Evolutionary conservation across 2,797 vertebrate species (phyloP).

Genomic region (Enteromius argenteus): DNA sequence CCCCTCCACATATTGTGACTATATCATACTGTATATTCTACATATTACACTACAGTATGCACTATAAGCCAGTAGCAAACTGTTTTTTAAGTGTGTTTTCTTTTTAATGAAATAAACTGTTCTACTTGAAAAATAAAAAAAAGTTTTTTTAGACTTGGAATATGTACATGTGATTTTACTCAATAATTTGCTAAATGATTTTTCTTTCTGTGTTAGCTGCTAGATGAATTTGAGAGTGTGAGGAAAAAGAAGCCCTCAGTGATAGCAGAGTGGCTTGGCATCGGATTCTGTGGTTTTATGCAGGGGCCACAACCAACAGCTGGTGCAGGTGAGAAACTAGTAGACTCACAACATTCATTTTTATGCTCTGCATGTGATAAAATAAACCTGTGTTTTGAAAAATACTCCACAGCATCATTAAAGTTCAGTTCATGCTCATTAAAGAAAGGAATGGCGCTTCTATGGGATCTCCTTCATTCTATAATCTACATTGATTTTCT

Average conservation of each 20-base stretch:
- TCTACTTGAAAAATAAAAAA: no score
- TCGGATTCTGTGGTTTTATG: slow-evolving; percentile 74
- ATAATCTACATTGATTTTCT: background rate
- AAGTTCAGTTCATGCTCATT: background rate
- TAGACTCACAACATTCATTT: background rate
- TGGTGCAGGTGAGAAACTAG: slow-evolving; percentile 75
- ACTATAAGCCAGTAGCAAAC: background rate
- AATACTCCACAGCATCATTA: background rate
- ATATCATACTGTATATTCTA: no score
- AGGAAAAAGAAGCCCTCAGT: slow-evolving; percentile 66
- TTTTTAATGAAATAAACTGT: no score
- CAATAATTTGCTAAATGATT: background rate
- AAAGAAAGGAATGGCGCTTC: background rate
- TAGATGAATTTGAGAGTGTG: slow-evolving; percentile 61
- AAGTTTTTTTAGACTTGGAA: background rate
- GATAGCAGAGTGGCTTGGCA: slow-evolving; percentile 89
- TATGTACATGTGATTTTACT: background rate
- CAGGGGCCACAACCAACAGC: slow-evolving; percentile 68
- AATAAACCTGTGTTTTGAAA: background rate
- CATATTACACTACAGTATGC: no score
- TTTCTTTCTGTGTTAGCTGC: slow-evolving; percentile 63
- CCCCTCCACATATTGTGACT: no score
- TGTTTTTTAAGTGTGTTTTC: background rate
- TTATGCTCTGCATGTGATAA: background rate
- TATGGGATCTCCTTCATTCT: no score